Base-by-base conservation (phyloP, 1,140 invertebrate genomes). In the Pogonomyrmex barbatus region DNA sequence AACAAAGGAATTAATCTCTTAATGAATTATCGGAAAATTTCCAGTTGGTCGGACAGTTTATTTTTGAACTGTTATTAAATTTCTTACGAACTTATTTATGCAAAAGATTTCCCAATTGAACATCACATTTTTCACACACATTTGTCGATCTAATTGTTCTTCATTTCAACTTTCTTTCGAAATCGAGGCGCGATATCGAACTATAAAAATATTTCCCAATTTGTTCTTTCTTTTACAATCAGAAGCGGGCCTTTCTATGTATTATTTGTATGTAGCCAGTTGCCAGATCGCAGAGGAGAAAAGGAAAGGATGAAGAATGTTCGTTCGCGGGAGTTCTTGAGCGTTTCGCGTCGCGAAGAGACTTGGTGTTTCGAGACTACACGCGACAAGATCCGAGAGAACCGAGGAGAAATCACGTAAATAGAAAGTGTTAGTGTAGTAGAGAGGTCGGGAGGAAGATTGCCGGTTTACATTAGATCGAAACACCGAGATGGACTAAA, bases 401-500 rank as follows among this genome's bases (percentile, higher is more conserved):
- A 33, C 9, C 17, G 42, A 45, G 8, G 33, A 47, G 24, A 45
- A 71, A 82, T 47, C 67, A 30, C 47, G 24, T 2, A 14, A 56
- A 17, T 70, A 58, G n/a, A 82, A 82, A 82, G 78, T 39, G 39
- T 58, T 36, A n/a, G n/a, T n/a, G n/a, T n/a, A n/a, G n/a, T n/a
- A 30, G 17, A 50, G 56, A 82, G 42, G 12, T 50, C 12, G 54
- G 2, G 24, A 58, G 14, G 6, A 47, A 30, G 36, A 33, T 83
- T 60, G 4, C 17, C 54, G 68, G 17, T 70, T 81, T 83, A 83
- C 54, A 83, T 73, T 62, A 75, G 68, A 83, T 33, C 79, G 79
- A 65, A 0, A 24, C 54, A 17, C 42, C 54, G 68, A 68, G 62
- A 50, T 12, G 45, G 42, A 83, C 79, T 83, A 83, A 75, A 75